phyloP scores from a whole-genome alignment of 2,113 vertebrate species.

The Mirza zaza region DNA sequence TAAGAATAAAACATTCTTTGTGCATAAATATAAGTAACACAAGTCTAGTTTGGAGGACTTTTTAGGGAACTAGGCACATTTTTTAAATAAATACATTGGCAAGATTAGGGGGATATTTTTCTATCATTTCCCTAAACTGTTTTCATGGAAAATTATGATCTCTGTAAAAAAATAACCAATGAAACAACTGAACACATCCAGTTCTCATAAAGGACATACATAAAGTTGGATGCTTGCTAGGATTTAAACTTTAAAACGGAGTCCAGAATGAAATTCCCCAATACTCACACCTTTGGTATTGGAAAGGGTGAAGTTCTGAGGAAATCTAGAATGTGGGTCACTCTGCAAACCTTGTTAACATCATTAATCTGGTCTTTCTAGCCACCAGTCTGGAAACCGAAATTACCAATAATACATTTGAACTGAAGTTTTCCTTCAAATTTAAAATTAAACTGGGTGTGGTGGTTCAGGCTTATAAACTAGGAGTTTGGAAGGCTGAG shows the following conservation, averaged over 20 bases:
- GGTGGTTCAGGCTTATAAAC: too few relatives aligned
- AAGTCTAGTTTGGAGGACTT: background rate
- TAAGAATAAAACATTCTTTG: background rate
- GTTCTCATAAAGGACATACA: background rate
- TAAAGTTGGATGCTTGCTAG: background rate
- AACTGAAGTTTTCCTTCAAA: background rate
- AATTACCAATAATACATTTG: background rate
- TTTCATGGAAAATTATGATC: background rate
- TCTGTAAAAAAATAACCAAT: background rate
- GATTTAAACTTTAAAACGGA: background rate
- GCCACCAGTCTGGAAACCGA: background rate
- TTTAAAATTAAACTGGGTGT: background rate
- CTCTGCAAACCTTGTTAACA: background rate
- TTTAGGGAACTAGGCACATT: background rate
- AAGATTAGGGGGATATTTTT: background rate
- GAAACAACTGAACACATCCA: background rate
- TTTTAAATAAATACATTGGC: background rate
- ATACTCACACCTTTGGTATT: background rate
- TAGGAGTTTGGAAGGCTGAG: too few relatives aligned
- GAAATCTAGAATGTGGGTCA: background rate
- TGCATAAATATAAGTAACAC: background rate
- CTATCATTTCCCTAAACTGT: background rate
- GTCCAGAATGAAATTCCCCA: background rate
- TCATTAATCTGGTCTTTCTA: background rate
- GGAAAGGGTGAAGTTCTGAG: background rate